phyloP scores from a whole-genome alignment of 2,797 vertebrate species.

The Bryconaethiops microstoma region DNA sequence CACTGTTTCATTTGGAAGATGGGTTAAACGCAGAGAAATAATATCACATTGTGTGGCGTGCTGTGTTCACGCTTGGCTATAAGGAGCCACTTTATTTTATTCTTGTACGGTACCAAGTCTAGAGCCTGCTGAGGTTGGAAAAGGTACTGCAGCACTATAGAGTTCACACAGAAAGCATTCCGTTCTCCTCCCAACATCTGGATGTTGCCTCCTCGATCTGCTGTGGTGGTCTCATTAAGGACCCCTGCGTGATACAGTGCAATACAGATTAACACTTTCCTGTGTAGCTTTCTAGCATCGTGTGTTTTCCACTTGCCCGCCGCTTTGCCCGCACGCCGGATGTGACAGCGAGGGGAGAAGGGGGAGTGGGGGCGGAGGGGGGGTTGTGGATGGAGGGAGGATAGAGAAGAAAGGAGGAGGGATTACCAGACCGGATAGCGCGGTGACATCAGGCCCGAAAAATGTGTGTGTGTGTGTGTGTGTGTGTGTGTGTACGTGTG shows the following conservation, averaged over 20 bases:
- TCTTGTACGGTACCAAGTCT: neutral
- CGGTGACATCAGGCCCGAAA: slow-evolving; percentile 81
- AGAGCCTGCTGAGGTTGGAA: slow-evolving; percentile 9
- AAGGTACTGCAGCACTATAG: slow-evolving; percentile 5
- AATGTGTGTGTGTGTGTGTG: slow-evolving; percentile 71
- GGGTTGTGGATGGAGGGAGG: slow-evolving; percentile 55
- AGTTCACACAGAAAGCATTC: slow-evolving; percentile 12
- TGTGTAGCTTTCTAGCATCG: no score
- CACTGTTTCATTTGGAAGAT: no score
- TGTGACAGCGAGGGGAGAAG: slow-evolving; percentile 21
- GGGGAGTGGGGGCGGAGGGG: slow-evolving; percentile 17
- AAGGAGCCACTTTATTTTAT: no score
- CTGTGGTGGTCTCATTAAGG: no score
- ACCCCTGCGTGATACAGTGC: no score
- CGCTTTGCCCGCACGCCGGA: slow-evolving; percentile 52
- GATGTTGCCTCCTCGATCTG: neutral
- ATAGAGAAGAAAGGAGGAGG: slow-evolving; percentile 70
- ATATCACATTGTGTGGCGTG: no score
- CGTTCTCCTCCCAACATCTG: slow-evolving; percentile 14
- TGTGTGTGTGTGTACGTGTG: slow-evolving; percentile 59
- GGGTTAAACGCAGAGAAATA: no score
- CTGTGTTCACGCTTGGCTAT: no score
- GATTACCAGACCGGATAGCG: slow-evolving; percentile 75
- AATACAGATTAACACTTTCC: no score
- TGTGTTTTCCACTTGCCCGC: slow-evolving; percentile 20